Evolutionary conservation across 2,113 vertebrate genomes (phyloP).

Genomic region (Columba livia): DNA sequence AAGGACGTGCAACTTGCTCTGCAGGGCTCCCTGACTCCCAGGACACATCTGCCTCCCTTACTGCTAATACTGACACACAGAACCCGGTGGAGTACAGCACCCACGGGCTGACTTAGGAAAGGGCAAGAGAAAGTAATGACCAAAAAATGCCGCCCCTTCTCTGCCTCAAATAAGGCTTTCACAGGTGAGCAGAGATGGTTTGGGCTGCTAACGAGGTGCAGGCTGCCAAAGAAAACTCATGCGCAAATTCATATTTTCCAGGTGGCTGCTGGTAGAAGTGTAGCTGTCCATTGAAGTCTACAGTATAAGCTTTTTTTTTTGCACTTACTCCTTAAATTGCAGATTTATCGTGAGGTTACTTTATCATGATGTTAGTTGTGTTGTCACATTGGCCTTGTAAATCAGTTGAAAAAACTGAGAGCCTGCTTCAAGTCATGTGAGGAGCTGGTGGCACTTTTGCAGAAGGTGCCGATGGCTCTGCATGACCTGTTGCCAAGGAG

Average conservation of each 20-base stretch:
- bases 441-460: neutral
- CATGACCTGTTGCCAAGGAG: neutral
- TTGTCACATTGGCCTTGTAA: neutral
- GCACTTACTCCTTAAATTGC: neutral
- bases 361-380: neutral
- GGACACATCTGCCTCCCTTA: neutral
- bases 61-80: neutral
- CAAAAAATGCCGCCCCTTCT: conserved; percentile 40
- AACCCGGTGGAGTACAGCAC: neutral
- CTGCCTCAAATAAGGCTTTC: conserved; percentile 63
- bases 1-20: neutral
- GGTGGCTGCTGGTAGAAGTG: conserved; percentile 5
- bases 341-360: neutral
- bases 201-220: neutral
- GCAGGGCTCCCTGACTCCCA: neutral
- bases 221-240: conserved; percentile 45
- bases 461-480: neutral
- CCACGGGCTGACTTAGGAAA: neutral
- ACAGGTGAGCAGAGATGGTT: conserved; percentile 63
- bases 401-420: neutral
- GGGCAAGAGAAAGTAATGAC: conserved; percentile 4
- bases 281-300: neutral
- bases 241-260: conserved; percentile 42
- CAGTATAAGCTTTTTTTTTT: neutral
- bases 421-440: neutral